Evolutionary conservation across 2,113 vertebrate genomes (phyloP).

Genomic region (Microcebus ravelobensis): DNA sequence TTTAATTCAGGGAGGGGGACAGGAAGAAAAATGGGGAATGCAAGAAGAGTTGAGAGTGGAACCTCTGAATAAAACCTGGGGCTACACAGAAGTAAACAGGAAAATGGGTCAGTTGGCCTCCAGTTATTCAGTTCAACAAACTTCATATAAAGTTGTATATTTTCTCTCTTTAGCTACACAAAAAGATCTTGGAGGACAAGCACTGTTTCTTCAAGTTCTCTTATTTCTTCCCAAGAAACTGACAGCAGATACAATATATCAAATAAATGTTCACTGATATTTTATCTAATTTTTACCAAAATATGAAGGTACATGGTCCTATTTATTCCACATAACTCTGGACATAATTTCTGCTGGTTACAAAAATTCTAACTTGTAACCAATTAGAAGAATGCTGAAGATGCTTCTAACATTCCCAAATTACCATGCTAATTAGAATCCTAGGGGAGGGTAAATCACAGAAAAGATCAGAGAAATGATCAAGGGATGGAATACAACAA

Average conservation of each 20-base stretch:
- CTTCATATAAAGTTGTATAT: not conserved
- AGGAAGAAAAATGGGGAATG: not conserved
- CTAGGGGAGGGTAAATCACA: not conserved
- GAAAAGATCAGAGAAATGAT: conserved; percentile 35
- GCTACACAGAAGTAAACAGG: not conserved
- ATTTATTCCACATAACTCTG: not conserved
- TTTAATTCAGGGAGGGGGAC: not conserved
- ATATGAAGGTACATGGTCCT: not conserved
- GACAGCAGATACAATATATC: not conserved
- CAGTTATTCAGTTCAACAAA: not conserved
- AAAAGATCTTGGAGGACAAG: not conserved
- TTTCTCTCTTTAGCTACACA: not conserved
- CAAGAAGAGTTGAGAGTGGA: not conserved
- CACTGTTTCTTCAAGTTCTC: not conserved
- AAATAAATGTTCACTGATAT: not conserved
- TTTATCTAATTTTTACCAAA: conserved; percentile 12
- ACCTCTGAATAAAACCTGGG: not conserved
- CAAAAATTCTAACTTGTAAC: not conserved
- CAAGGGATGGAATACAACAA: not conserved
- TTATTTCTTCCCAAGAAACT: conserved; percentile 35
- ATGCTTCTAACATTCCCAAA: not conserved
- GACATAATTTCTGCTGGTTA: not conserved
- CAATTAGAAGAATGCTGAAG: not conserved
- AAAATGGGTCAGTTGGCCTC: not conserved
- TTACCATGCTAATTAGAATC: not conserved